A percentile compares a stretch with the other conserved stretches of the same genome.
Conservation (phyloP, 2,797 vertebrate species). For the Ptychobarbus kaznakovi region DNA sequence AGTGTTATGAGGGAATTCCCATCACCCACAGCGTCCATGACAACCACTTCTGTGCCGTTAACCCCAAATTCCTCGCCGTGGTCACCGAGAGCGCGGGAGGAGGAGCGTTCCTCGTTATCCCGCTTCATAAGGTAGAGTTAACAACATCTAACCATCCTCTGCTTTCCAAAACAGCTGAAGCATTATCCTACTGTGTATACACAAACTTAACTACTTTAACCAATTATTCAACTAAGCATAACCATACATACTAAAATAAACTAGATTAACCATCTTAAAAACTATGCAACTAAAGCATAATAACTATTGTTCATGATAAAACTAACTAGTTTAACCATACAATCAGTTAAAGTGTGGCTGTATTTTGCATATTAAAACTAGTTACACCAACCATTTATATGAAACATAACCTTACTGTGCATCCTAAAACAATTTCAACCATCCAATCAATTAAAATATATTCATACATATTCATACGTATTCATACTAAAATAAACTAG, state of each 20-base stretch:
- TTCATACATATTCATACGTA: no score
- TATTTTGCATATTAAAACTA: background rate
- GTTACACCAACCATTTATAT: background rate
- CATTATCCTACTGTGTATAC: background rate
- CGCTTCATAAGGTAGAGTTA: slow-evolving; percentile 77
- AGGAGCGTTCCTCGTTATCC: slow-evolving; percentile 83
- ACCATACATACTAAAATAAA: background rate
- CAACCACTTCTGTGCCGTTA: slow-evolving; percentile 85
- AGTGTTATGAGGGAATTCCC: slow-evolving; percentile 83
- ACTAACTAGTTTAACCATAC: background rate
- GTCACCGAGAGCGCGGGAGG: slow-evolving; percentile 83
- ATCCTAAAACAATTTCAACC: background rate
- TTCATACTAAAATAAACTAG: no score
- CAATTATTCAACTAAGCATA: background rate
- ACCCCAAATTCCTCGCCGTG: slow-evolving; percentile 81
- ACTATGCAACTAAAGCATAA: background rate
- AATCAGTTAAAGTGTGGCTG: background rate
- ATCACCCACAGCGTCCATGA: slow-evolving; percentile 87
- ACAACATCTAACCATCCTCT: background rate
- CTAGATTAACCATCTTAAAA: background rate
- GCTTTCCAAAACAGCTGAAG: background rate
- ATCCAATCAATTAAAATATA: background rate
- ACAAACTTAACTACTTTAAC: background rate
- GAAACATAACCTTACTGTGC: background rate
- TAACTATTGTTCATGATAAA: background rate